Evolutionary conservation across 2,113 vertebrate genomes (phyloP).

Genomic region (Chitala chitala): DNA sequence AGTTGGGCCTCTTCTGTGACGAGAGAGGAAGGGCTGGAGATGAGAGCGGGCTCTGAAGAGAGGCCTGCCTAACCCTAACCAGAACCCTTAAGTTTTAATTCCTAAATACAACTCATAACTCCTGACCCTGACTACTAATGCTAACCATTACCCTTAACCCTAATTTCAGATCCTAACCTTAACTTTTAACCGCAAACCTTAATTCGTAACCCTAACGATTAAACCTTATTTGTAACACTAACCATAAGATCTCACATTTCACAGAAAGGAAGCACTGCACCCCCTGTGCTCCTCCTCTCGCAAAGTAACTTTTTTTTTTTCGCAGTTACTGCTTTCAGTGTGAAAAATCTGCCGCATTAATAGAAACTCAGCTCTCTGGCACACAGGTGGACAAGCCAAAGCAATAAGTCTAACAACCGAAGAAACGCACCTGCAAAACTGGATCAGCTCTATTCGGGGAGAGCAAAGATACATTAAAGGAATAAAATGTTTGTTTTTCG

Average conservation of each 20-base stretch:
- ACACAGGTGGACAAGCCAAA: neutral
- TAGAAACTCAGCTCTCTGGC: neutral
- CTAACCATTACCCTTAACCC: too few relatives aligned
- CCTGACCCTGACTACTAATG: too few relatives aligned
- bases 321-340: too few relatives aligned
- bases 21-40: neutral
- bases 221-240: too few relatives aligned
- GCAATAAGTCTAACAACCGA: neutral
- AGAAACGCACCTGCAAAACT: neutral
- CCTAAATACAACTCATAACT: too few relatives aligned
- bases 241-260: too few relatives aligned
- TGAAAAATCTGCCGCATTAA: constrained; percentile 2
- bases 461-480: neutral
- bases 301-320: neutral
- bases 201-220: too few relatives aligned
- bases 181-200: too few relatives aligned
- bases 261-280: too few relatives aligned
- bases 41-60: neutral
- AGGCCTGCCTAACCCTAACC: neutral
- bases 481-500: neutral
- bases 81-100: too few relatives aligned
- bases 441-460: neutral
- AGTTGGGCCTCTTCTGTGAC: constrained; percentile 72
- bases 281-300: neutral
- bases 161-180: too few relatives aligned